phyloP scores from a whole-genome alignment of 37 sponge, comb jelly and placozoan species.

The Agelas oroides region DNA sequence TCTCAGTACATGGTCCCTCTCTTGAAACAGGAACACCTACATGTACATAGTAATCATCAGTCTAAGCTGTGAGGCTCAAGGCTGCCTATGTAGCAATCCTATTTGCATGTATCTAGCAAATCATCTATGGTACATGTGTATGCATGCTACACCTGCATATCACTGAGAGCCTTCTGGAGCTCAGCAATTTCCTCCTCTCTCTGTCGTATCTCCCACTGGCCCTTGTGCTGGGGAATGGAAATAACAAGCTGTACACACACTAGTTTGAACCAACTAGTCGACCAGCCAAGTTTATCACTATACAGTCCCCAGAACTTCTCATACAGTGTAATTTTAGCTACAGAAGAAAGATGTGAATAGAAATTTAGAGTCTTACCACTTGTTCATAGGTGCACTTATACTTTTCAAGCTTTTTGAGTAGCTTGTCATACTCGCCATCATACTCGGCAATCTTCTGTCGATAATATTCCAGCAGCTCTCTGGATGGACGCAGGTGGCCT shows the following conservation, averaged over 20 bases:
- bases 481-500: conserved; percentile 70
- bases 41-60: too few relatives aligned
- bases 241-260: neutral
- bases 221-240: conserved; percentile 70
- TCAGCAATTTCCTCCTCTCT: conserved; percentile 96
- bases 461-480: conserved; percentile 96
- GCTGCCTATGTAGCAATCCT: neutral
- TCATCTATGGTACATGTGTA: neutral
- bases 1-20: conserved; percentile 94
- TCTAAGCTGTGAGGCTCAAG: too few relatives aligned
- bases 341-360: too few relatives aligned
- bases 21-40: conserved; percentile 95
- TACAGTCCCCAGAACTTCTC: too few relatives aligned
- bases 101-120: neutral
- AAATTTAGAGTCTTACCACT: conserved; percentile 71
- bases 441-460: conserved; percentile 96
- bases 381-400: conserved; percentile 80
- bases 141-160: conserved; percentile 87
- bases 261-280: too few relatives aligned
- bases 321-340: too few relatives aligned
- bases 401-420: conserved; percentile 80
- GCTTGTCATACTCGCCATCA: conserved; percentile 88
- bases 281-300: too few relatives aligned
- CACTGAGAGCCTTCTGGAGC: conserved; percentile 98
- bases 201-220: conserved; percentile 89